A percentile compares a stretch with the other conserved stretches of the same genome.
These are phyloP conservation scores for Bombus superbus DNA, from an alignment of 1,140 invertebrate species.

Conservation along the genomic window DNA sequence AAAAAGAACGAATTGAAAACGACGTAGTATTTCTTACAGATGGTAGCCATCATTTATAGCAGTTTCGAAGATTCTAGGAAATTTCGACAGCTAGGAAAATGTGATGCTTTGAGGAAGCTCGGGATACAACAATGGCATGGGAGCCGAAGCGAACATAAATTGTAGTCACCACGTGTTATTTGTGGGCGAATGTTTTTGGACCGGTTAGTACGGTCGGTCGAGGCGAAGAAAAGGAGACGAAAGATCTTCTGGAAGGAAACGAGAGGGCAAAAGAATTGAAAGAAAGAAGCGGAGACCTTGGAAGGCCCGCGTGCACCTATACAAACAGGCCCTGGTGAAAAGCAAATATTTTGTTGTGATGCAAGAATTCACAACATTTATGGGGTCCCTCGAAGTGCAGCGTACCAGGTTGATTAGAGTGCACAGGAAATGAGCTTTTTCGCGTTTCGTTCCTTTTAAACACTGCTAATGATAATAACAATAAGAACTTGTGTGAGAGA, in stretches of 20 bases:
- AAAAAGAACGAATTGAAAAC: no score
- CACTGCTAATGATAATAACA: neutral
- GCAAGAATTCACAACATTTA: conserved; percentile 77
- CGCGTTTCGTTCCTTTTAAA: neutral
- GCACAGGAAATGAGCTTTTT: conserved; percentile 10
- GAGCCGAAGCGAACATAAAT: conserved; percentile 30
- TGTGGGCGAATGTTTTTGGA: conserved; percentile 73
- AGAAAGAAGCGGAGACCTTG: conserved; percentile 74
- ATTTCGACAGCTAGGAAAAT: neutral
- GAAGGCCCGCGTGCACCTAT: conserved; percentile 72
- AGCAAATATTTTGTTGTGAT: conserved; percentile 81
- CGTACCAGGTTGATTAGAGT: conserved; percentile 15
- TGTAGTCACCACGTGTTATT: conserved; percentile 73
- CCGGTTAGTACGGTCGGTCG: conserved; percentile 66
- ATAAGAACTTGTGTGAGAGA: neutral
- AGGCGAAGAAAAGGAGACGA: conserved; percentile 68
- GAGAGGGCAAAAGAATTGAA: conserved; percentile 67
- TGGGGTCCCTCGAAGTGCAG: conserved; percentile 32
- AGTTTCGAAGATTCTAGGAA: neutral
- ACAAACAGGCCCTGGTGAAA: conserved; percentile 75
- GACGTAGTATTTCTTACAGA: neutral
- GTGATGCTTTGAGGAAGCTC: neutral
- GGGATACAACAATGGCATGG: conserved; percentile 7
- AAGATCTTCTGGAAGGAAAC: conserved; percentile 69
- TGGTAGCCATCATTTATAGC: neutral